Evolutionary conservation across 35 echinoderm and acorn worm genomes (phyloP), one percentile per base, ranked within the genome.

Genomic region (Apostichopus japonicus): DNA sequence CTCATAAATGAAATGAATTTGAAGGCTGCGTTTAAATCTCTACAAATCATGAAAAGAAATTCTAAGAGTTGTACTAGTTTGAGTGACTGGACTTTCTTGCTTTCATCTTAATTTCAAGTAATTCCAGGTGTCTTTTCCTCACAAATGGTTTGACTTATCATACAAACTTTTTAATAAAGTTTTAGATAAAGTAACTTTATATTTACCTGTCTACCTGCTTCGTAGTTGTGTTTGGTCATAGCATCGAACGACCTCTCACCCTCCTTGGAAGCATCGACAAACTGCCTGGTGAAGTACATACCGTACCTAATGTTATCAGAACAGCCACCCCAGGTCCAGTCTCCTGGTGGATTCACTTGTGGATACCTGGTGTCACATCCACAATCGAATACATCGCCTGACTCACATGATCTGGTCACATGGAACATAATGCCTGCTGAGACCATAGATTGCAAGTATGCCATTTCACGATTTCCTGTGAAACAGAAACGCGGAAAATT

Each of bases 151-250:
- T 44, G 33, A 44, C 33, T 44, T 44, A 44, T 44, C 33, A 44
- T 44, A 44, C 33, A 44, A 3, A 44, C 2, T 3, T 44, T 33
- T 44, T 44, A 44, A 44, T 44, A 44, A 44, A 44, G 33, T 44
- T 44, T 44, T 44, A 44, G 33, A 44, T 44, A 44, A 44, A 44
- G 33, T 44, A 0, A 44, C 33, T 44, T 44, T 56, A 8, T 15
- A 21, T 84, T 88, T 58, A 99, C 97, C 95, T 92, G 92, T 93
- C 95, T 93, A 21, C 97, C 97, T n/a, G 95, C 93, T 93, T 95
- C 95, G 91, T 99, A 96, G 87, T 99, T 99, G 56, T 99, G 95
- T 51, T 90, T 78, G n/a, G 92, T 94, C 97, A 99, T 99, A 23
- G 94, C 56, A 78, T 92, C 93, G 11, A 93, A 65, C 2, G 90